Evolutionary conservation across 2,797 vertebrate genomes (phyloP).

Genomic region (Lutjanus argentimaculatus): DNA sequence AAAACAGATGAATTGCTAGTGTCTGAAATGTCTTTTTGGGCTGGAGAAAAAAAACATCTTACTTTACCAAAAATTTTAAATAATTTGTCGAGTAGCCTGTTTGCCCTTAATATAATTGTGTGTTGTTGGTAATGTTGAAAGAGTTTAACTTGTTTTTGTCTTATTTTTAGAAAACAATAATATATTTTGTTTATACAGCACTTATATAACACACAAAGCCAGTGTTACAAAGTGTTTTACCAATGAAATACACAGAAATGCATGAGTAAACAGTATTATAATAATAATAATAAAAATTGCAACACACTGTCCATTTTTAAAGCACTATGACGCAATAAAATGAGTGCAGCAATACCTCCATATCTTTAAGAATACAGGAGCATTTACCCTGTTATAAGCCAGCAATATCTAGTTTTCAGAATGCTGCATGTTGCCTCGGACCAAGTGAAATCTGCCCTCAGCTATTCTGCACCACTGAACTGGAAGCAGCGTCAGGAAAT

Average conservation of each 20-base stretch:
- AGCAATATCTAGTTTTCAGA: neutral
- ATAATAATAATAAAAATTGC: too few relatives aligned
- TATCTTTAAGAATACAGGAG: neutral
- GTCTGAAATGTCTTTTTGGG: neutral
- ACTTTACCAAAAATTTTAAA: neutral
- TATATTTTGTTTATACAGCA: too few relatives aligned
- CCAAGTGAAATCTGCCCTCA: neutral
- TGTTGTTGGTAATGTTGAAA: neutral
- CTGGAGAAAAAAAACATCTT: neutral
- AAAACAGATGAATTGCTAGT: neutral
- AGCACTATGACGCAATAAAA: neutral
- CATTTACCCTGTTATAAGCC: neutral
- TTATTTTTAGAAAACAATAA: neutral
- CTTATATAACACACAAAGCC: too few relatives aligned
- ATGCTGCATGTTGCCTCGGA: neutral
- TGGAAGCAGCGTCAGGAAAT: slow-evolving; percentile 28
- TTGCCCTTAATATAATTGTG: too few relatives aligned
- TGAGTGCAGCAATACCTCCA: neutral
- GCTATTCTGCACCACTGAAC: slow-evolving; percentile 21
- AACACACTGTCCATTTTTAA: neutral
- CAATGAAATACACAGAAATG: too few relatives aligned
- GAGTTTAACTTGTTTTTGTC: neutral
- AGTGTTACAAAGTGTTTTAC: too few relatives aligned
- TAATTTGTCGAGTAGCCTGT: neutral
- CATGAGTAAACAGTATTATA: too few relatives aligned